Conservation (phyloP, 2,797 vertebrate genomes). For the Aratinga solstitialis region DNA sequence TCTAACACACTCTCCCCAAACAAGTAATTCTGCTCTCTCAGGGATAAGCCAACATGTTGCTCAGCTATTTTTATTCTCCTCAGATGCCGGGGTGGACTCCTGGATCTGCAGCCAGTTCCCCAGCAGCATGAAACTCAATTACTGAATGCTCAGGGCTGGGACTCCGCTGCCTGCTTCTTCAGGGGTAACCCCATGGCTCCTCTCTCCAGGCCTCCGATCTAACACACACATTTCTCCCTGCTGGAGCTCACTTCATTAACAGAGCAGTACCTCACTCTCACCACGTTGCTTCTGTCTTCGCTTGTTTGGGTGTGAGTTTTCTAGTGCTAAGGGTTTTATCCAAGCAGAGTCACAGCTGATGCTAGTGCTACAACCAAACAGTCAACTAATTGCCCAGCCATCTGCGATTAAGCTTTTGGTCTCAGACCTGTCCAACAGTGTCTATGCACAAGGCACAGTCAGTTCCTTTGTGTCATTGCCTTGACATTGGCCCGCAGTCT, state of each 20-base stretch:
- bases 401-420: not conserved
- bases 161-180: not conserved
- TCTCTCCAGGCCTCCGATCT: conserved; percentile 3
- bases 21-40: conserved; percentile 27
- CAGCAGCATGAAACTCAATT: conserved; percentile 18
- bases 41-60: conserved; percentile 16
- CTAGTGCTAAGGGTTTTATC: not conserved
- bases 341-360: not conserved
- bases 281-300: not conserved
- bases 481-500: not conserved
- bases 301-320: not conserved
- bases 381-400: not conserved
- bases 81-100: not conserved
- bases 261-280: not conserved
- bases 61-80: conserved; percentile 22
- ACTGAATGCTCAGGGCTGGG: not conserved
- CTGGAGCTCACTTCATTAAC: conserved; percentile 42
- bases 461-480: not conserved
- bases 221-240: not conserved
- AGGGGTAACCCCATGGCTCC: not conserved
- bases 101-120: not conserved
- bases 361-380: not conserved
- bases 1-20: not conserved
- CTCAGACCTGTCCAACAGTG: not conserved
- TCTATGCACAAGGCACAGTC: not conserved